These are phyloP conservation scores for Mythimna pallens DNA, from an alignment of 2,888 invertebrate species.

Conservation along the genomic window DNA sequence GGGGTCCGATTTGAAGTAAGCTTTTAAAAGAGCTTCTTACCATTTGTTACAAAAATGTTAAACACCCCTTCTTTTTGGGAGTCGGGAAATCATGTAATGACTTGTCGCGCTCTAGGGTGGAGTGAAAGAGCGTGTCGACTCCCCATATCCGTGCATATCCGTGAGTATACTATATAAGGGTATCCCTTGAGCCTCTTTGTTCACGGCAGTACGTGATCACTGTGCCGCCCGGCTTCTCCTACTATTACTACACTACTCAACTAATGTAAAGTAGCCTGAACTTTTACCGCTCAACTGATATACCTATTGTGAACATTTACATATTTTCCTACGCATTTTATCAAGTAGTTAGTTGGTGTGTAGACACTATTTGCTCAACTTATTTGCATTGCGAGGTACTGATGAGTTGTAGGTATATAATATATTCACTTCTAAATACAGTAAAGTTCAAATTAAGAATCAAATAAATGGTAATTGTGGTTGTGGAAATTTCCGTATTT, in stretches of 20 bases:
- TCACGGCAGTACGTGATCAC: too few relatives aligned
- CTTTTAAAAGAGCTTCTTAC: too few relatives aligned
- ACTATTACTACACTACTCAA: not conserved
- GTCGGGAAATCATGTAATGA: too few relatives aligned
- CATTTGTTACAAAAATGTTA: too few relatives aligned
- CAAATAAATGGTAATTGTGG: not conserved
- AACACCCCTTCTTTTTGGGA: too few relatives aligned
- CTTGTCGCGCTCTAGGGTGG: too few relatives aligned
- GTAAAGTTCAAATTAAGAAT: not conserved
- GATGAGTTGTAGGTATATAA: slow-evolving; percentile 7
- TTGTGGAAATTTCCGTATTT: slow-evolving; percentile 4
- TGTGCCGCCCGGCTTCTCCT: too few relatives aligned
- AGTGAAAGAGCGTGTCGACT: too few relatives aligned
- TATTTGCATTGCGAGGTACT: slow-evolving; percentile 13
- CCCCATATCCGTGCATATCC: too few relatives aligned
- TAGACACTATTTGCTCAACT: slow-evolving; percentile 27
- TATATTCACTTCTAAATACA: not conserved
- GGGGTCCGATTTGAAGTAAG: too few relatives aligned
- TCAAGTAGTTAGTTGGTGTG: slow-evolving; percentile 2
- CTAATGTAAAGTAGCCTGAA: slow-evolving; percentile 12
- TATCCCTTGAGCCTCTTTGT: too few relatives aligned
- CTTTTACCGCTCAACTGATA: not conserved
- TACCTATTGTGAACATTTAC: slow-evolving; percentile 27
- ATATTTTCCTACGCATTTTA: slow-evolving; percentile 23
- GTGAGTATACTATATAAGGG: too few relatives aligned